These are phyloP conservation scores for Leptinotarsa rubiginosa DNA, from an alignment of 2,888 invertebrate genomes.

Conservation along the genomic window DNA sequence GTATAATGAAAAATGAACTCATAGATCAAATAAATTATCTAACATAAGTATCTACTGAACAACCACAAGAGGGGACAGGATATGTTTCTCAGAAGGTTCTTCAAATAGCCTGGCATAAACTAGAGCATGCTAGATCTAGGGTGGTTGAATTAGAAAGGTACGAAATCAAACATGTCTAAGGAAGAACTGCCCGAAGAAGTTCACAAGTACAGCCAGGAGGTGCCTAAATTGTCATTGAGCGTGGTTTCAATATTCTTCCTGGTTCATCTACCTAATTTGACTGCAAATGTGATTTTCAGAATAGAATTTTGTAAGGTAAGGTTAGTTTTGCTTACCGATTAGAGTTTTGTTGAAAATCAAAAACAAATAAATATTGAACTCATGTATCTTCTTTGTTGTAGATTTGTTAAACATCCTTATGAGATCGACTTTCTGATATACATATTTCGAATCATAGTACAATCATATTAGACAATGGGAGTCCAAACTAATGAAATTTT, in stretches of 20 bases:
- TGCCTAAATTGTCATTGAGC: constrained; percentile 34
- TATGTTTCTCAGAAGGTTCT: constrained; percentile 96
- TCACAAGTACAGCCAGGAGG: constrained; percentile 34
- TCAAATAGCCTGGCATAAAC: constrained; percentile 96
- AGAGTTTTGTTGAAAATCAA: too few relatives aligned
- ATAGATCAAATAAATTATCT: constrained; percentile 97
- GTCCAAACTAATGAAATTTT: too few relatives aligned
- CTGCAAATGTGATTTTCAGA: background rate
- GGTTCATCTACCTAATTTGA: constrained; percentile 42
- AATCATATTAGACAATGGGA: too few relatives aligned
- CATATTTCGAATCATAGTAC: too few relatives aligned
- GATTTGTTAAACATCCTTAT: too few relatives aligned
- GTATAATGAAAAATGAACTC: constrained; percentile 88
- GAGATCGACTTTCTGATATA: too few relatives aligned
- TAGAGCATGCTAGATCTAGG: constrained; percentile 91
- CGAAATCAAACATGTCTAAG: constrained; percentile 77
- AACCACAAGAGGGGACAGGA: constrained; percentile 96
- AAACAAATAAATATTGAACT: too few relatives aligned
- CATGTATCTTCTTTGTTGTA: too few relatives aligned
- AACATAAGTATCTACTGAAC: constrained; percentile 96
- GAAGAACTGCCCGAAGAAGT: constrained; percentile 52
- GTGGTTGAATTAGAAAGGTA: constrained; percentile 90
- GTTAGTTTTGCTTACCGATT: too few relatives aligned
- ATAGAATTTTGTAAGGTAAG: too few relatives aligned
- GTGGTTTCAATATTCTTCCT: constrained; percentile 42